Evolutionary conservation across 2,888 invertebrate genomes (phyloP), one percentile per base, ranked within the genome.

Genomic region (Megalurothrips usitatus): DNA sequence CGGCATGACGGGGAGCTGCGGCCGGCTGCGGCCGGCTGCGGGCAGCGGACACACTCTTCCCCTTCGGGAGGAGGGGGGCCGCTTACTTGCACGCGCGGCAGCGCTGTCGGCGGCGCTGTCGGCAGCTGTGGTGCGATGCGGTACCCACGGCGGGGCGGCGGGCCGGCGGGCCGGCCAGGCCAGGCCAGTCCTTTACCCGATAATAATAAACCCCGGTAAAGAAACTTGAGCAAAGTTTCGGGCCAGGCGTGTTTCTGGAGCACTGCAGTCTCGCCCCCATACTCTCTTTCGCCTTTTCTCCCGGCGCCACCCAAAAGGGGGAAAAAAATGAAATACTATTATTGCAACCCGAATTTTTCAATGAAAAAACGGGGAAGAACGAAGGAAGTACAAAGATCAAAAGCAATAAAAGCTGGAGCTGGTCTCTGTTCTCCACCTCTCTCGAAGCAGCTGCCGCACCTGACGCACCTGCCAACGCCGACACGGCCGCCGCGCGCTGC

Each of bases 151-250:
- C 23, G 68, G 23, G 23, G 23, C 9, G n/a, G 68, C 68, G n/a
- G n/a, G 68, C n/a, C 23, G 68, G 68, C 52, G 6, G 52, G n/a
- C n/a, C 52, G 17, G 17, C 52, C 58, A 58, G 58, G 19, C 6
- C 58, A 14, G n/a, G 14, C 26, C 68, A 75, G 68, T 75, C 68
- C 26, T 26, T 75, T 75, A 75, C 68, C 68, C 68, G 68, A 75
- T 75, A 75, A 75, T 75, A 75, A 75, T 75, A 75, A 75, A 75
- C 68, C 68, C 68, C 26, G 26, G 68, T 26, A 26, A n/a, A 75
- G 68, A 75, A 75, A 75, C 68, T 75, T 75, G 68, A 26, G 1
- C 23, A 26, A 75, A 75, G 68, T 75, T 75, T 75, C 11, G 68
- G 68, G 14, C 58, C 58, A 58, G 58, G 58, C 26, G 68, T 75